Evolutionary conservation across 2,888 invertebrate species (phyloP), one percentile per base, ranked within the genome.

Genomic region (Caenorhabditis angaria): DNA sequence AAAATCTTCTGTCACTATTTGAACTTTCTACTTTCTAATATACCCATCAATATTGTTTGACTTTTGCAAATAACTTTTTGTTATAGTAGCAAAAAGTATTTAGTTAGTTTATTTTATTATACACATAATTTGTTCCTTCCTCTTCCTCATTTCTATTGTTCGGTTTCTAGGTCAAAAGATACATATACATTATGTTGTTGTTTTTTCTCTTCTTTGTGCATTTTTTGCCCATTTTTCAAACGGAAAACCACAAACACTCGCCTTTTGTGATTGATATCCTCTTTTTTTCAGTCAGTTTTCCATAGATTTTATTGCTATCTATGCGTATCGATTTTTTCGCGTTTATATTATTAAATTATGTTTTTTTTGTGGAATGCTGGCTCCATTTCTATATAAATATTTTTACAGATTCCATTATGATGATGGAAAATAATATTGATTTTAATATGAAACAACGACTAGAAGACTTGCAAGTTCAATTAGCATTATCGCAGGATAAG

Each of bases 401-500:
- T n/a, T n/a, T n/a, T 32, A 32, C 10, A 10, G 5, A 18, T 41
- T 6, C 3, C 18, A 18, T 41, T 18, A 18, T 18, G 41, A 41
- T 24, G 5, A 24, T 50, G 62, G 71, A 71, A n/a, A n/a, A n/a
- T 53, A 61, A 29, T 24, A 57, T 67, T 24, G 72, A 72, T 47
- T 72, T 57, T 47, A 60, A n/a, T n/a, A n/a, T n/a, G n/a, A n/a
- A 57, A 29, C 24, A 41, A 10, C 67, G 57, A 18, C 41, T 72
- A 47, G 51, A 64, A 14, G 72, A 72, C 50, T 60, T 78, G 2
- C 76, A 78, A 35, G 28, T 73, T 5, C 72, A 76, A 47, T 61
- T 78, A 24, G 56, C 60, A 22, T 57, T 66, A 51, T 70, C 75
- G 10, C 68, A 67, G 6, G 78, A 78, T 24, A 78, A 78, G 65